These are phyloP conservation scores for Acrossocheilus fasciatus DNA, from an alignment of 2,797 vertebrate genomes.

Conservation along the genomic window DNA sequence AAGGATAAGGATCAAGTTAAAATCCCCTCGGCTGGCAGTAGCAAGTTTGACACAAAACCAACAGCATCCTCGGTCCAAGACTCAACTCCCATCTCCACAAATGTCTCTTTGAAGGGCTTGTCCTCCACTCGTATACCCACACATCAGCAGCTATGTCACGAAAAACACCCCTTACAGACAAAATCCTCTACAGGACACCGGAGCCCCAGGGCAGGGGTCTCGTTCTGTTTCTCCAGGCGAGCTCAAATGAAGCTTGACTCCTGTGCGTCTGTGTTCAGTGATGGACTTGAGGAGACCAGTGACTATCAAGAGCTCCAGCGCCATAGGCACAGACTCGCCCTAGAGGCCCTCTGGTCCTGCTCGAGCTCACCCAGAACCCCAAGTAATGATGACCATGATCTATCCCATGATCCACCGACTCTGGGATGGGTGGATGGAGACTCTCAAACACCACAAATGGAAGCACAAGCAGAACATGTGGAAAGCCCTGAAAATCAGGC, in stretches of 20 bases:
- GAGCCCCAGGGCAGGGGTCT: conserved; percentile 86
- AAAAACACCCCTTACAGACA: conserved; percentile 41
- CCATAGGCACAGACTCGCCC: conserved; percentile 63
- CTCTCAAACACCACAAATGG: conserved; percentile 20
- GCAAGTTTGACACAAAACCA: conserved; percentile 62
- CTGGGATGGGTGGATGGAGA: conserved; percentile 57
- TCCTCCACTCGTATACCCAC: conserved; percentile 54
- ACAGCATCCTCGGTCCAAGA: conserved; percentile 59
- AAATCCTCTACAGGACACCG: conserved; percentile 48
- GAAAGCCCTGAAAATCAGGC: conserved; percentile 36
- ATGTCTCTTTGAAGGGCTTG: conserved; percentile 54
- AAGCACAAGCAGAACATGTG: conserved; percentile 38
- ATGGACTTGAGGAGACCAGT: conserved; percentile 88
- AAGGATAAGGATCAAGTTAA: conserved; percentile 77
- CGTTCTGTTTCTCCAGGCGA: conserved; percentile 96
- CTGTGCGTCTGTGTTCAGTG: conserved; percentile 94
- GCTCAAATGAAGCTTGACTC: conserved; percentile 91
- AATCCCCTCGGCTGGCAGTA: conserved; percentile 70
- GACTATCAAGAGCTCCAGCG: conserved; percentile 80
- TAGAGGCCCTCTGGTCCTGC: conserved; percentile 65
- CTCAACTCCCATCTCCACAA: conserved; percentile 63
- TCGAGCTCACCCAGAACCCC: conserved; percentile 36
- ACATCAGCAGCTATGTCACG: conserved; percentile 54
- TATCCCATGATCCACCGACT: conserved; percentile 47
- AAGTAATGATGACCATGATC: conserved; percentile 53